Percentiles rank a stretch among this genome's conserved stretches.
phyloP scores from a whole-genome alignment of 2,113 vertebrate species.

The Podiceps cristatus region DNA sequence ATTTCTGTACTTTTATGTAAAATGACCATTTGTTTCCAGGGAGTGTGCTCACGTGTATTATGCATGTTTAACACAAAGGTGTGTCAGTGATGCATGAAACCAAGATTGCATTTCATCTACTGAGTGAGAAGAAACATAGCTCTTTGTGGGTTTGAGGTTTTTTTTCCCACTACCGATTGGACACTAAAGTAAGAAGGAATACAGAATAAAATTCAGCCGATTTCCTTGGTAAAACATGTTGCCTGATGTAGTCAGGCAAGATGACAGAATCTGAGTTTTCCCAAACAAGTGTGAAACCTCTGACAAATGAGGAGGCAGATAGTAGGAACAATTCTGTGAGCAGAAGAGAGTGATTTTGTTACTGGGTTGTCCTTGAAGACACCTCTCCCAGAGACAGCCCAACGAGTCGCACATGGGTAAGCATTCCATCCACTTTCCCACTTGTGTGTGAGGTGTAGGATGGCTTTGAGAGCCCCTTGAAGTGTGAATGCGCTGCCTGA shows the following conservation, averaged over 20 bases:
- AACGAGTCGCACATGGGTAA: not conserved
- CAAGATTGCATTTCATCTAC: not conserved
- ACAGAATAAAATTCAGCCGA: not conserved
- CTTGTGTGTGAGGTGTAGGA: not conserved
- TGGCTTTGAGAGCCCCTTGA: not conserved
- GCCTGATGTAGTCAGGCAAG: not conserved
- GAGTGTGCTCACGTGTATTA: not conserved
- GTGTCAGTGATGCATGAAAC: not conserved
- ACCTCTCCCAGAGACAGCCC: not conserved
- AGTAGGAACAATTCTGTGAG: not conserved
- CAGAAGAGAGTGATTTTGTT: not conserved
- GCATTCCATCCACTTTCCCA: not conserved
- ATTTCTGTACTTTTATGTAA: not conserved
- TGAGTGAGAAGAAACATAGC: not conserved
- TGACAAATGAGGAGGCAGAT: not conserved
- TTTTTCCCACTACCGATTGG: not conserved
- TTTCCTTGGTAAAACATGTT: not conserved
- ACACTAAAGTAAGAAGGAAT: not conserved
- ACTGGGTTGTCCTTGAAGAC: not conserved
- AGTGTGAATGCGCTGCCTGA: not conserved
- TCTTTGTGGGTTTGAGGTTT: not conserved
- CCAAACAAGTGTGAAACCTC: not conserved
- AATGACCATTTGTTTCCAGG: not conserved
- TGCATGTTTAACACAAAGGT: not conserved
- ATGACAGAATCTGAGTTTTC: not conserved